Conservation (phyloP, 2,113 vertebrate genomes). For the Lipotes vexillifer region DNA sequence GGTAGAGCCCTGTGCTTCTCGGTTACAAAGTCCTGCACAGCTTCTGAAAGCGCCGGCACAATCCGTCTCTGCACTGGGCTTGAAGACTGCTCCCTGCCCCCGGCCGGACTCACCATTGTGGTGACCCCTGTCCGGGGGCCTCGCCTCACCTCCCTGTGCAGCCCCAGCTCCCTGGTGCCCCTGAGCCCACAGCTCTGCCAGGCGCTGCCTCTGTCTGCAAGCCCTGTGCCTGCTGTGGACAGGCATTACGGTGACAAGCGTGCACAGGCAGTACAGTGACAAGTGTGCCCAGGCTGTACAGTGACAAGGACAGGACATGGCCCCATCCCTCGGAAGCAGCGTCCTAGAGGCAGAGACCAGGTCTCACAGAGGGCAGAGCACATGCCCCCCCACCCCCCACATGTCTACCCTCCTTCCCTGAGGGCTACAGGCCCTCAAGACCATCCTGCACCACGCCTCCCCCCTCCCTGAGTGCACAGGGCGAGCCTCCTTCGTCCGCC, state of each 20-base stretch:
- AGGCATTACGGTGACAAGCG: neutral
- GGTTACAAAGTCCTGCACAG: too few species aligned
- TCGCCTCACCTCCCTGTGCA: neutral
- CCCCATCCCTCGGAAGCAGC: neutral
- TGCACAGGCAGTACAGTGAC: neutral
- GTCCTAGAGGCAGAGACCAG: neutral
- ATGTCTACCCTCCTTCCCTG: neutral
- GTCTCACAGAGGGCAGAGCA: neutral
- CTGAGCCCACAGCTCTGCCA: neutral
- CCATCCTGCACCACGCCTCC: too few species aligned
- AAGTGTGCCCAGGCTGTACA: accelerated
- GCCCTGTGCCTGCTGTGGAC: neutral
- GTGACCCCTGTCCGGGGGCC: too few species aligned
- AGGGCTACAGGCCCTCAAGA: neutral
- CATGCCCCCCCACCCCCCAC: neutral
- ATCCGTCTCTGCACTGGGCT: neutral
- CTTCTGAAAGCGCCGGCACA: neutral
- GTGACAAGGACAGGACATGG: accelerated
- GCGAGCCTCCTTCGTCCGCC: accelerated
- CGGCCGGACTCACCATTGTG: too few species aligned
- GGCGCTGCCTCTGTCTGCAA: accelerated
- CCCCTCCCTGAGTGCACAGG: too few species aligned
- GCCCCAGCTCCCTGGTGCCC: neutral
- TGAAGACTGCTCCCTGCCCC: neutral
- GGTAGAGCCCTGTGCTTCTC: neutral